These are phyloP conservation scores for Tuberolachnus salignus DNA, from an alignment of 2,888 invertebrate genomes.

Conservation along the genomic window DNA sequence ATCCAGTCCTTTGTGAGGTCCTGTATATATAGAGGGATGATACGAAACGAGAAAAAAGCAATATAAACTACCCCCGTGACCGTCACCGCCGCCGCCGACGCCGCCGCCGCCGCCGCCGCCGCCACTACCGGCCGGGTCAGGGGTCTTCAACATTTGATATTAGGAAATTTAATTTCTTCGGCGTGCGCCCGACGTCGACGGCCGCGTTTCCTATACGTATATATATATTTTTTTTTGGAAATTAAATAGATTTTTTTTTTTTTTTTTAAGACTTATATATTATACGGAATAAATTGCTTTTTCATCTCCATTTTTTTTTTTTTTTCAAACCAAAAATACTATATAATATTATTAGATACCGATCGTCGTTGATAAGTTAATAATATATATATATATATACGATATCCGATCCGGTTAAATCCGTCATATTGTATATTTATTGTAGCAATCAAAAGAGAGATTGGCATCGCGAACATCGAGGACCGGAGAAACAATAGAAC, in stretches of 20 bases:
- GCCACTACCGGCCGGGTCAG: conserved; percentile 19
- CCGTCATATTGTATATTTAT: conserved; percentile 24
- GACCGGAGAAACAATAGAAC: conserved; percentile 32
- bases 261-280: neutral
- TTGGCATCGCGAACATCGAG: conserved; percentile 15
- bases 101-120: too few relatives aligned
- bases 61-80: conserved; percentile 47
- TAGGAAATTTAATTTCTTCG: conserved; percentile 37
- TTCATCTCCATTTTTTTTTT: conserved; percentile 40
- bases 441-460: conserved; percentile 30
- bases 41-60: conserved; percentile 53
- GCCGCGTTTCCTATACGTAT: neutral
- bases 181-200: conserved; percentile 20
- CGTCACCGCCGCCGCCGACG: too few relatives aligned
- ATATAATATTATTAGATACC: conserved; percentile 13
- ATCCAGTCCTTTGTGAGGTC: conserved; percentile 35
- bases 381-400: neutral
- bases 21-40: conserved; percentile 39
- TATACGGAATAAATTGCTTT: neutral
- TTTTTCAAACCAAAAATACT: conserved; percentile 31
- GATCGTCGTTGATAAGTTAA: conserved; percentile 36
- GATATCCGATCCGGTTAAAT: conserved; percentile 22
- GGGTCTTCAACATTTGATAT: conserved; percentile 48
- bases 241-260: conserved; percentile 22
- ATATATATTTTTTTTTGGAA: conserved; percentile 9